Conservation (phyloP, 2,113 vertebrate species). For the Elachura formosa region DNA sequence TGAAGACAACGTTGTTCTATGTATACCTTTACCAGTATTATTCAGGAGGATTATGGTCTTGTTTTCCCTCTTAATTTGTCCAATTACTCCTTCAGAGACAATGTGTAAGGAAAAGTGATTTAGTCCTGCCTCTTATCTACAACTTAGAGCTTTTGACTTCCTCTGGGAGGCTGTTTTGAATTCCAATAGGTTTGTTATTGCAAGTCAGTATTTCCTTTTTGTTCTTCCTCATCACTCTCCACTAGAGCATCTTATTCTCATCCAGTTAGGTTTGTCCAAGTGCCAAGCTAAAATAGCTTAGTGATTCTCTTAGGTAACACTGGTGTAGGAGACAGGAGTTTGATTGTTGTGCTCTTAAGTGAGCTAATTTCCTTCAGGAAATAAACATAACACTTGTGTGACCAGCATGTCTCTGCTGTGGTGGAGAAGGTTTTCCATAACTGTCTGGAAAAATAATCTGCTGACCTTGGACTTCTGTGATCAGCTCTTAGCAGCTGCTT, state of each 20-base stretch:
- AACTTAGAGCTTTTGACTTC: background rate
- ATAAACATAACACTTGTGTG: background rate
- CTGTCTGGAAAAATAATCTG: background rate
- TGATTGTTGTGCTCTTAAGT: background rate
- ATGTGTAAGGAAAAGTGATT: background rate
- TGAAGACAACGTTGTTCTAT: background rate
- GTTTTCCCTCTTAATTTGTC: background rate
- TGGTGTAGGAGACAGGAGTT: background rate
- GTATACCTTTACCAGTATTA: background rate
- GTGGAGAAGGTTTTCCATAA: background rate
- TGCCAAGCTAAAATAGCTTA: background rate
- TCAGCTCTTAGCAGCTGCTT: background rate
- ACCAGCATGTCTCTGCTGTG: background rate
- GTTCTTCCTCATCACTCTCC: background rate
- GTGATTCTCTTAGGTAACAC: background rate
- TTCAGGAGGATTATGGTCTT: background rate
- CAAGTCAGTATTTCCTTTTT: background rate
- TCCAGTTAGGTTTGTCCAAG: background rate
- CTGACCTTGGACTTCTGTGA: background rate
- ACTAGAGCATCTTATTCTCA: background rate
- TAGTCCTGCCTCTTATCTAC: background rate
- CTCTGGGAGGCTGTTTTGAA: background rate
- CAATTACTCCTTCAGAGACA: background rate
- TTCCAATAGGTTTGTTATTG: background rate
- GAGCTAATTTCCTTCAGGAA: background rate